Conservation (phyloP, 2,888 invertebrate genomes). For the Odontomyia ornata region DNA sequence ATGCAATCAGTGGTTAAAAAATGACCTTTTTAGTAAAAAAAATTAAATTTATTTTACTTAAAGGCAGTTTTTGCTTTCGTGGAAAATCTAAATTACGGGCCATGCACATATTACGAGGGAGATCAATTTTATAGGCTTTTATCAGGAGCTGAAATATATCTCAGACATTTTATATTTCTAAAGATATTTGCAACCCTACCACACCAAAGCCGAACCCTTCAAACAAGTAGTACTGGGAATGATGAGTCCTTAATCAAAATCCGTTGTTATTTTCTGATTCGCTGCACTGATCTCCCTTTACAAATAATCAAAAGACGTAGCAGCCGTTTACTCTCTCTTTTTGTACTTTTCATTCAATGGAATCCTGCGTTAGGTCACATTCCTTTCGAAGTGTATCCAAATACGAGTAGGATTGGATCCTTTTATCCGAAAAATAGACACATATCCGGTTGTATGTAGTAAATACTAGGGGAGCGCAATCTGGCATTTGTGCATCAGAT, state of each 20-base stretch:
- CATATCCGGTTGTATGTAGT: constrained; percentile 48
- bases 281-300: constrained; percentile 67
- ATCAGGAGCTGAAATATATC: too few relatives aligned
- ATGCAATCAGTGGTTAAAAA: too few relatives aligned
- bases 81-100: too few relatives aligned
- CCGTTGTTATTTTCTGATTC: constrained; percentile 70
- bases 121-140: too few relatives aligned
- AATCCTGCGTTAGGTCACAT: constrained; percentile 31
- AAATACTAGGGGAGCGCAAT: constrained; percentile 31
- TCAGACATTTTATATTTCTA: too few relatives aligned
- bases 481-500: constrained; percentile 47
- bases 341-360: background rate
- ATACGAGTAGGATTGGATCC: constrained; percentile 47
- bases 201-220: too few relatives aligned
- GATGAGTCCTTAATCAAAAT: constrained; percentile 65
- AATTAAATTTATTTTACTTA: too few relatives aligned
- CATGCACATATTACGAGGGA: too few relatives aligned
- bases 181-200: constrained; percentile 10
- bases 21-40: too few relatives aligned
- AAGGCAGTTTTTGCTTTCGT: too few relatives aligned
- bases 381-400: constrained; percentile 13
- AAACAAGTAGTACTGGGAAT: constrained; percentile 44
- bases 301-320: constrained; percentile 34
- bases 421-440: constrained; percentile 51
- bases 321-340: constrained; percentile 17